These are phyloP conservation scores for Rhopilema esculentum DNA, from an alignment of 30 jellyfish, hydroid and myxozoan species.

Conservation along the genomic window DNA sequence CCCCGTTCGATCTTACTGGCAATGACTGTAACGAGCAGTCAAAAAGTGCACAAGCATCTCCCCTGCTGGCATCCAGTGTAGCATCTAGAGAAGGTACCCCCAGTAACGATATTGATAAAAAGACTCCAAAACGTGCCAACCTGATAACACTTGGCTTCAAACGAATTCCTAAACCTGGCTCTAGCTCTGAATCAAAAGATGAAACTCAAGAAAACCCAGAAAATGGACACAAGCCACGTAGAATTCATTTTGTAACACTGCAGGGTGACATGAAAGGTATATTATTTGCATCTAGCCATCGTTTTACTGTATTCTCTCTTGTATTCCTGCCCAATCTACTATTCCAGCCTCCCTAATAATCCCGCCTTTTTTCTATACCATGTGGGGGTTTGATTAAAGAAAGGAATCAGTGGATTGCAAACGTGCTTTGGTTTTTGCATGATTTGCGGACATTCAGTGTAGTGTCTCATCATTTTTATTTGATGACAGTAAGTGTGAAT, in stretches of 20 bases:
- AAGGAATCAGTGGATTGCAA: too few species aligned
- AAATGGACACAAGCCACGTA: slow-evolving; percentile 26
- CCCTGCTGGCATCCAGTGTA: neutral
- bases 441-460: too few species aligned
- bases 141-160: slow-evolving; percentile 72
- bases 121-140: slow-evolving; percentile 79
- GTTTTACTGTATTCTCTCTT: too few species aligned
- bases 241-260: slow-evolving; percentile 30
- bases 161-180: slow-evolving; percentile 53
- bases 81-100: neutral
- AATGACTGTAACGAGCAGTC: neutral
- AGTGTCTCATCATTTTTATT: too few species aligned
- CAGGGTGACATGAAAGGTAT: neutral
- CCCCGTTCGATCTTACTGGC: neutral
- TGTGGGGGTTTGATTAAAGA: too few species aligned
- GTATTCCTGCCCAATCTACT: too few species aligned
- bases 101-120: neutral
- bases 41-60: neutral
- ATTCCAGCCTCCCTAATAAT: too few species aligned
- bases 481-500: too few species aligned
- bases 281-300: neutral
- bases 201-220: neutral
- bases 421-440: too few species aligned
- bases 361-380: too few species aligned
- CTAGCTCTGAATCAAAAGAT: slow-evolving; percentile 6